phyloP scores from a whole-genome alignment of 1,140 invertebrate genomes.

The Orchesella cincta region DNA sequence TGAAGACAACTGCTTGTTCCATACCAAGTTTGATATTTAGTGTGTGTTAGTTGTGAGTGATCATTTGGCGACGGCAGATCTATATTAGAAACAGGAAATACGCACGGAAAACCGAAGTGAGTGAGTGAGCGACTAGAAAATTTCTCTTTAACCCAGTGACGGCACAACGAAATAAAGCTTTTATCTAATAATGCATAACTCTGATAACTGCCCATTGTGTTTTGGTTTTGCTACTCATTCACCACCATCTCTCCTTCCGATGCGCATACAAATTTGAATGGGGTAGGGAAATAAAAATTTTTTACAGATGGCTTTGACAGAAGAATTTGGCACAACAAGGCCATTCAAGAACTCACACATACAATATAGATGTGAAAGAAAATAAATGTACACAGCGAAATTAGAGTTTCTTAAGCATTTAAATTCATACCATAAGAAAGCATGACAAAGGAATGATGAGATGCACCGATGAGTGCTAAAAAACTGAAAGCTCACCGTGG shows the following conservation, averaged over 20 bases:
- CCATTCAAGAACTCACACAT: slow-evolving; percentile 24
- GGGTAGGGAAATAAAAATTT: slow-evolving; percentile 12
- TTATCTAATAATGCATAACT: not conserved
- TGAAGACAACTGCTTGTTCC: too few species aligned
- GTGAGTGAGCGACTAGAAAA: too few species aligned
- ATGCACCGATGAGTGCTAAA: not conserved
- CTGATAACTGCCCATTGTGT: not conserved
- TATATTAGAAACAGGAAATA: too few species aligned
- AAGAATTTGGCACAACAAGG: slow-evolving; percentile 42
- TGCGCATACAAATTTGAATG: slow-evolving; percentile 1
- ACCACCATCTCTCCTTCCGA: too few species aligned
- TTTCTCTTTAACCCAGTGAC: too few species aligned
- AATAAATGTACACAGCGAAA: too few species aligned
- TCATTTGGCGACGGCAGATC: too few species aligned
- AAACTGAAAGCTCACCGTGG: not conserved
- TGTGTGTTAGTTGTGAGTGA: too few species aligned
- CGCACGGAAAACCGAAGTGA: too few species aligned
- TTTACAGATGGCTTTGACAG: slow-evolving; percentile 40
- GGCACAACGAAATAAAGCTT: not conserved
- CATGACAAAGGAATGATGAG: slow-evolving; percentile 8
- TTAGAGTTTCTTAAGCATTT: not conserved
- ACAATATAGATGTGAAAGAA: too few species aligned
- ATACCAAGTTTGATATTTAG: too few species aligned
- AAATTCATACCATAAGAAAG: not conserved
- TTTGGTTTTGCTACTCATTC: not conserved